Conservation (phyloP, 2,888 invertebrate genomes). For the Mesorhabditis spiculigera region DNA sequence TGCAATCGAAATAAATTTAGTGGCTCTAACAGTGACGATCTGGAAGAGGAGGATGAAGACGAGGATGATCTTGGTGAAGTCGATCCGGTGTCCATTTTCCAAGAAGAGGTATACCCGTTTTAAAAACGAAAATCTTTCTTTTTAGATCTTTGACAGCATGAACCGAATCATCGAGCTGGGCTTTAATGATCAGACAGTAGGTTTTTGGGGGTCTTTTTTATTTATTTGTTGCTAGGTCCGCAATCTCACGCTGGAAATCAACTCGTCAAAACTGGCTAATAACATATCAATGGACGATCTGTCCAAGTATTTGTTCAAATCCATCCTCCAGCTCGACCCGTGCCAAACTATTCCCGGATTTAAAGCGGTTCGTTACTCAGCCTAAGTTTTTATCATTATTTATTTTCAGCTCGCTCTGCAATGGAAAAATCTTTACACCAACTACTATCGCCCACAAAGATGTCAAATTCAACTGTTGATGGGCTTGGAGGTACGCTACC, state of each 20-base stretch:
- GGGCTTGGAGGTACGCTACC: conserved; percentile 37
- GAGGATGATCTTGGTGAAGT: conserved; percentile 7
- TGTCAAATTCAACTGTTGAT: conserved; percentile 40
- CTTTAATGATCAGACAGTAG: conserved; percentile 18
- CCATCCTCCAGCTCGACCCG: conserved; percentile 31
- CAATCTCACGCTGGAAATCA: conserved; percentile 53
- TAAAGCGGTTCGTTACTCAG: conserved; percentile 15
- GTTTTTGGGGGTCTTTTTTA: conserved; percentile 3
- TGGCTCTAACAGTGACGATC: not conserved
- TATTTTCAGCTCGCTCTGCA: conserved; percentile 29
- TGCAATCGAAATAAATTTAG: not conserved
- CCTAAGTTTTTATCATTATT: conserved; percentile 3
- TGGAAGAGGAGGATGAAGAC: not conserved
- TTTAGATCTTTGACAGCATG: conserved; percentile 27
- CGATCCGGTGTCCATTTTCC: conserved; percentile 18
- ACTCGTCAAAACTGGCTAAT: conserved; percentile 51
- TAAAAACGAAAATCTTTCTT: not conserved
- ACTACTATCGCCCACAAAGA: conserved; percentile 37
- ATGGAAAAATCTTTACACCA: conserved; percentile 40
- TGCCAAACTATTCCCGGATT: conserved; percentile 17
- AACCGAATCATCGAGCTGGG: conserved; percentile 20
- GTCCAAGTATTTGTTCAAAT: conserved; percentile 35
- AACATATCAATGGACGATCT: conserved; percentile 50
- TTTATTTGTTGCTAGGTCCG: conserved; percentile 20
- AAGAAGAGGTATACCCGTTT: conserved; percentile 22